A percentile compares a stretch with the other conserved stretches of the same genome.
Conservation (phyloP, 2,113 vertebrate genomes). For the Lagopus muta region DNA sequence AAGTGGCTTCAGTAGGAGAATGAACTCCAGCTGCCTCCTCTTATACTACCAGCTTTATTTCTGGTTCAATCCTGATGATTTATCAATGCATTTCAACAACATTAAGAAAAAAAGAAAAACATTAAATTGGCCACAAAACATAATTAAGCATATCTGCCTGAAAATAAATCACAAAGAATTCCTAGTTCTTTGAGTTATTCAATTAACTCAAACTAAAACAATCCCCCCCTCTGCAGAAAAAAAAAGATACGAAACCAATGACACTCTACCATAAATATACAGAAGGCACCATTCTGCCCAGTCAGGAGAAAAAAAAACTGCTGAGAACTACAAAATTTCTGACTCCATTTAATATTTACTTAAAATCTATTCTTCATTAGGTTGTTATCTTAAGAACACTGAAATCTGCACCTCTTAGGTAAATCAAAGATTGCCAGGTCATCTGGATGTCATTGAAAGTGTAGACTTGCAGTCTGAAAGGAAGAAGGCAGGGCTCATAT, state of each 20-base stretch:
- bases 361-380: not conserved
- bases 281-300: not conserved
- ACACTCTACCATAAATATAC: not conserved
- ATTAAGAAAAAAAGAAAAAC: not conserved
- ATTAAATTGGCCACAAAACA: not conserved
- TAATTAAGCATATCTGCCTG: not conserved
- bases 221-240: not conserved
- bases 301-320: not conserved
- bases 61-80: not conserved
- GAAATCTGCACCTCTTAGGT: not conserved
- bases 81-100: not conserved
- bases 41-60: not conserved
- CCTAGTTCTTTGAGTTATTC: not conserved
- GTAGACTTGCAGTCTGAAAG: not conserved
- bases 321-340: not conserved
- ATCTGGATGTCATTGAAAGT: not conserved
- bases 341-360: not conserved
- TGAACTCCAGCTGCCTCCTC: accelerated
- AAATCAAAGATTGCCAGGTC: not conserved
- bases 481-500: not conserved
- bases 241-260: not conserved
- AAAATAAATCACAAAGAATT: not conserved
- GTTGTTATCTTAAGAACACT: not conserved
- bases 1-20: not conserved
- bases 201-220: not conserved